Conservation (phyloP, 2,113 vertebrate species). For the Pelecanoides urinatrix region DNA sequence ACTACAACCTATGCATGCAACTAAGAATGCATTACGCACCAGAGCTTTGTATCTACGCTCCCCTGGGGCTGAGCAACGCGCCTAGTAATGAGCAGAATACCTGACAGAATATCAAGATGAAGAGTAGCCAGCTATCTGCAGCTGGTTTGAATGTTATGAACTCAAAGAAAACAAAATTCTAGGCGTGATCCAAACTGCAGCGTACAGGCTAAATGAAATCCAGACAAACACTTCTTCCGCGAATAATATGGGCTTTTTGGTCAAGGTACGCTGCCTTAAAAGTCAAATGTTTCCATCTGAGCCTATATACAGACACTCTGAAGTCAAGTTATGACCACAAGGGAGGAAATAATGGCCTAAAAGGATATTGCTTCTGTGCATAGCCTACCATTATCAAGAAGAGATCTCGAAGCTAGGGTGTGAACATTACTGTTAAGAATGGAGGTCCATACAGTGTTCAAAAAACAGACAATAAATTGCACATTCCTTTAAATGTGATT, state of each 20-base stretch:
- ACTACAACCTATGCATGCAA: neutral
- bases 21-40: neutral
- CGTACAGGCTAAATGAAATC: neutral
- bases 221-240: neutral
- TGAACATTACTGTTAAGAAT: neutral
- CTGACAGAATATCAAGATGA: accelerated
- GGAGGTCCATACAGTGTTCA: neutral
- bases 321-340: neutral
- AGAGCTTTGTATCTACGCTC: neutral
- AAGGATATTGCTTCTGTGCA: neutral
- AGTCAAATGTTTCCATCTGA: neutral
- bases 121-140: neutral
- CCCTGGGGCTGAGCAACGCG: neutral
- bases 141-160: neutral
- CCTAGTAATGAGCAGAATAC: neutral
- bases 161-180: neutral
- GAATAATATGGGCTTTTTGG: neutral
- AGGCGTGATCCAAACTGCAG: neutral
- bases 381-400: neutral
- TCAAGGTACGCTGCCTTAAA: neutral
- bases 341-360: neutral
- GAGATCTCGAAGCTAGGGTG: neutral
- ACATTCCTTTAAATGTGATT: neutral
- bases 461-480: neutral
- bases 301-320: neutral